Evolutionary conservation across 2,797 vertebrate species (phyloP), one percentile per base, ranked within the genome.

Genomic region (Poecilia picta): DNA sequence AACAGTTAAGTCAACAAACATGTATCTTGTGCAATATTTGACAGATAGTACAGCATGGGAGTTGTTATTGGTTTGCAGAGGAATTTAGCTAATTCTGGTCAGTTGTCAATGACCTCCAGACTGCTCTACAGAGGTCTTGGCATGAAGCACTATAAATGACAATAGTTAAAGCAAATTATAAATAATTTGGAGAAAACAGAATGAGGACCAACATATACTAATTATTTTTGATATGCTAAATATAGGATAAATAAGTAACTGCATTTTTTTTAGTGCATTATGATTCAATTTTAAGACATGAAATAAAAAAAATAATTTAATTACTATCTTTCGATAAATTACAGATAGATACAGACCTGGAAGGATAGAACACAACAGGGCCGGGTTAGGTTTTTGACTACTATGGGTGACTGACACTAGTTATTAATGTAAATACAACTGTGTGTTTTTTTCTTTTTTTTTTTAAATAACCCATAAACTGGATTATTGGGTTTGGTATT

Each of bases 1-100:
- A 88, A 89, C 79, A 82, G 89, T 81, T 81, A 78, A 83, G 87
- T 91, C 79, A 92, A 90, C 86, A 91, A 83, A 83, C 12, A 36
- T 8, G 51, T 51, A 31, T 66, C 68, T 88, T 78, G 78, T 55
- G 80, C 68, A 83, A 73, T 33, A 28, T 33, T 83, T 83, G 73
- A 71, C 57, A 74, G 36, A 43, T 2, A 78, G 66, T 72, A 64
- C 33, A 76, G 64, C 33, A 18, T 36, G 41, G 10, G 3, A 59
- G 36, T 64, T 25, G 23, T 66, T 76, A 77, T 75, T 74, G 45
- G n/a, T 46, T 80, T 57, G 18, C 18, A 70, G 57, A 77, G 15
- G 83, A 80, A 76, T 64, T 41, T 0, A 75, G 53, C 28, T 25
- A 13, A 75, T 75, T 47, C n/a, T 64, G 33, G 3, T 73, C 1